Evolutionary conservation across 2,113 vertebrate genomes (phyloP).

Genomic region (Arvicanthis niloticus): DNA sequence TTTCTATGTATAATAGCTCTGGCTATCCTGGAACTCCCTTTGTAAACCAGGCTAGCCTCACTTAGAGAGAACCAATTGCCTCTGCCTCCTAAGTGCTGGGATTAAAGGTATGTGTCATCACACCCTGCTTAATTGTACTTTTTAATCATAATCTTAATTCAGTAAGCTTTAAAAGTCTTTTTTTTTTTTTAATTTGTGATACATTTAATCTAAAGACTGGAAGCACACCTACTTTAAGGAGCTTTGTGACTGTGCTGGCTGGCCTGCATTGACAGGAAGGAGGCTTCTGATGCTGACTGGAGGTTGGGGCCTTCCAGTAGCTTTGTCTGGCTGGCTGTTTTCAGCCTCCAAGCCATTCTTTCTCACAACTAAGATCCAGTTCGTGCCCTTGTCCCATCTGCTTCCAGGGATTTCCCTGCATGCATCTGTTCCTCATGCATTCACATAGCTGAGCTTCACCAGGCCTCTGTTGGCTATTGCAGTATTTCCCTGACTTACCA

Average conservation of each 20-base stretch:
- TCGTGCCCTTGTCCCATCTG: neutral
- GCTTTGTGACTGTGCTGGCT: constrained; percentile 30
- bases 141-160: neutral
- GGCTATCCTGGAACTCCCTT: no score
- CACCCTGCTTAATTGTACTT: neutral
- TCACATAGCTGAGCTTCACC: no score
- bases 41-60: no score
- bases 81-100: no score
- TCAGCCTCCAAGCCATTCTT: neutral
- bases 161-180: neutral
- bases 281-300: neutral
- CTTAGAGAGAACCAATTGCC: no score
- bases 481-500: neutral
- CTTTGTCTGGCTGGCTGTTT: constrained; percentile 12
- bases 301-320: neutral
- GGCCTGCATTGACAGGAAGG: neutral
- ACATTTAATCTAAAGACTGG: constrained; percentile 40
- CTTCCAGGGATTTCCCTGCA: neutral
- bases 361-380: neutral
- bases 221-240: neutral
- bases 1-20: no score
- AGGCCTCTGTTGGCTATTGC: neutral
- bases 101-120: no score
- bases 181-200: constrained; percentile 23
- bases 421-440: neutral